phyloP scores from a whole-genome alignment of 2,888 invertebrate genomes.

The Chouioia cunea region DNA sequence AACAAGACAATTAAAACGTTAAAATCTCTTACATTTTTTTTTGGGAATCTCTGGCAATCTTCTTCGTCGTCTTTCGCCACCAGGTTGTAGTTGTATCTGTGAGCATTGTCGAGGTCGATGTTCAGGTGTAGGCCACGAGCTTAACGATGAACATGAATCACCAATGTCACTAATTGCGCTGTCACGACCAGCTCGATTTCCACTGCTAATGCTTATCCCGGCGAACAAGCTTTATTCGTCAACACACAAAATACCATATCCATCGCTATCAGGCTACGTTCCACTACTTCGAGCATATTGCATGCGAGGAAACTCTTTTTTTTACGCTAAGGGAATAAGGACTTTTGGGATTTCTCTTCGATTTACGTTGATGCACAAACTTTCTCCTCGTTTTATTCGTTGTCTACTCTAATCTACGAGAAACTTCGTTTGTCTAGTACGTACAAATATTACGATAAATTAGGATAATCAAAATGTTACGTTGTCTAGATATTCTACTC shows the following conservation, averaged over 20 bases:
- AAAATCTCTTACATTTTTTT: constrained; percentile 88
- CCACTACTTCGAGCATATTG: constrained; percentile 40
- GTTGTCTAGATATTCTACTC: no score
- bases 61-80: constrained; percentile 81
- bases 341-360: no score
- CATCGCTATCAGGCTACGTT: constrained; percentile 31
- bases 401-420: no score
- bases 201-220: constrained; percentile 61
- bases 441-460: no score
- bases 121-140: constrained; percentile 65
- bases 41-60: constrained; percentile 92
- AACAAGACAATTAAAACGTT: no score
- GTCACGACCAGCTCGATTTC: constrained; percentile 58
- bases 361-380: no score
- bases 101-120: constrained; percentile 60
- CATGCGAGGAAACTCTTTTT: neutral
- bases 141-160: constrained; percentile 60
- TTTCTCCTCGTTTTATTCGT: no score
- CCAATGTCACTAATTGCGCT: constrained; percentile 65
- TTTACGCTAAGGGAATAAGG: no score
- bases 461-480: no score
- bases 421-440: no score
- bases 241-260: constrained; percentile 52
- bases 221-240: constrained; percentile 66
- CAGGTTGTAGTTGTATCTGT: constrained; percentile 49